phyloP scores from a whole-genome alignment of 2,888 invertebrate species.

The Smittia aterrima region DNA sequence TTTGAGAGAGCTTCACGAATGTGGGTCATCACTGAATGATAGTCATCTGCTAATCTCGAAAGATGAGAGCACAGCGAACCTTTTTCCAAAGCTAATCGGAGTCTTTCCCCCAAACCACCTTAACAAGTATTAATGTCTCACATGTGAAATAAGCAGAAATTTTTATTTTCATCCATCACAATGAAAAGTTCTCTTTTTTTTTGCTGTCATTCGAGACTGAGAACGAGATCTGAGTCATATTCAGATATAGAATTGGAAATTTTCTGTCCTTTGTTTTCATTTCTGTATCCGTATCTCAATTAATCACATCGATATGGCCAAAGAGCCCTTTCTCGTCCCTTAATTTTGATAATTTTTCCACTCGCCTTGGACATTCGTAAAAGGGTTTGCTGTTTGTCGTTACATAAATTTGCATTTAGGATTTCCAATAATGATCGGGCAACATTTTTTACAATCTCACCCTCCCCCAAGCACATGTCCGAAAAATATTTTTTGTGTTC shows the following conservation, averaged over 20 bases:
- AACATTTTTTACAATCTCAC: background rate
- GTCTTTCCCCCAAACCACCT: background rate
- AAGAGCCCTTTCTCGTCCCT: conserved; percentile 14
- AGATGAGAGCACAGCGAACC: background rate
- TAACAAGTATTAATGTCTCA: background rate
- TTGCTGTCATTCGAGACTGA: background rate
- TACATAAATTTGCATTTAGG: background rate
- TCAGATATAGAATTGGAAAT: conserved; percentile 25
- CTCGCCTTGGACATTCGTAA: background rate
- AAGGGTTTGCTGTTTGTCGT: background rate
- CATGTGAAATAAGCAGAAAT: background rate
- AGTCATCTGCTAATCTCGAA: background rate
- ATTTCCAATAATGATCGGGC: conserved; percentile 17
- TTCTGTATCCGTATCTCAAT: conserved; percentile 39
- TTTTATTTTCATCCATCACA: background rate
- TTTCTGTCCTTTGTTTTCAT: conserved; percentile 37
- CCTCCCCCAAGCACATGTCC: background rate
- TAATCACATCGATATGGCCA: conserved; percentile 39
- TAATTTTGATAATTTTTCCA: conserved; percentile 32
- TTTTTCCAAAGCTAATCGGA: background rate
- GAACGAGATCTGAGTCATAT: background rate
- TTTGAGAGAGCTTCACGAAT: background rate
- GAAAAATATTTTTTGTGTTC: background rate
- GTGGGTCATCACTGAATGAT: background rate
- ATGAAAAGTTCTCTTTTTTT: background rate